Evolutionary conservation across 2,888 invertebrate species (phyloP), one percentile per base, ranked within the genome.

Genomic region (Nephrotoma flavescens): DNA sequence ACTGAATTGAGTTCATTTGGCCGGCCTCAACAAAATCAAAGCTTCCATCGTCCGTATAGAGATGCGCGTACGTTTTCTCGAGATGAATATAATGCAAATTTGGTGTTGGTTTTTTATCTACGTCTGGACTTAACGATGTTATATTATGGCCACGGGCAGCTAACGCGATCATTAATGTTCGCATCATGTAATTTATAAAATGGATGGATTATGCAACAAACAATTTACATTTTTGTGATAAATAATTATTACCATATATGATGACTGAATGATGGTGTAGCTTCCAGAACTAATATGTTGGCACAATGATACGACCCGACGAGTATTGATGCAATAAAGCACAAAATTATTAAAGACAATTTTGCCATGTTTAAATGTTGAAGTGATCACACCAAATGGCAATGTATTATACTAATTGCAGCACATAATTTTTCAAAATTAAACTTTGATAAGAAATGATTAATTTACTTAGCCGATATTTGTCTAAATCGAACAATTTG

Each of bases 241-340:
- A 31, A 31, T 31, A 3, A 31, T 31, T 3, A 31, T 52, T 52
- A 52, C 89, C 89, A 89, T 71, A 89, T 88, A 86, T 89, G 89
- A 88, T 88, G 87, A 86, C 89, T 89, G 12, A 88, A 88, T 4
- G 89, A 89, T 5, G 88, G 88, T 86, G 89, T 87, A 42, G 88
- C 89, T 86, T 89, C 86, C 15, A 90, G 11, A 5, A 88, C 88
- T n/a, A 89, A 86, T 42, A 89, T 89, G 87, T 89, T 89, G 5
- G 42, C 41, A 84, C 84, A 71, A 31, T 31, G 9, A 71, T 71
- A 9, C 4, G 71, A 31, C 0, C 9, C 11, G 0, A 31, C 31
- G 31, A 15, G 15, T 3, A 52, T 52, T 6, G 52, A 2, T 6
- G 7, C 52, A 5, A 52, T n/a, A 15, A 52, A 0, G 2, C 15